These are phyloP conservation scores for Gandaritis pyraliata DNA, from an alignment of 2,888 invertebrate species.

Conservation along the genomic window DNA sequence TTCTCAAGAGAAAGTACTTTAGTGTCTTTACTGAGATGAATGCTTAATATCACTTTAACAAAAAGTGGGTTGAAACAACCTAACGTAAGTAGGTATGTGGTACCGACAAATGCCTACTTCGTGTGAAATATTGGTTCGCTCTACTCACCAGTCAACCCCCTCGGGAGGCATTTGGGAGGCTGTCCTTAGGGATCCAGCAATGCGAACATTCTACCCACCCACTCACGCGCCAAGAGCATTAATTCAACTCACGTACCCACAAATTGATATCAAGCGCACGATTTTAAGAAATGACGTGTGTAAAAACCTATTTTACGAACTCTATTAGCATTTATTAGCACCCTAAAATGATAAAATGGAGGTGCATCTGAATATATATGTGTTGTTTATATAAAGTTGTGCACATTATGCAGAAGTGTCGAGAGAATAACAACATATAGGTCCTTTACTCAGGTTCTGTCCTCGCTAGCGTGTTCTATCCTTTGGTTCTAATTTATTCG, in stretches of 20 bases:
- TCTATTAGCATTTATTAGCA: slow-evolving; percentile 59
- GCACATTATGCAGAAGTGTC: too few species aligned
- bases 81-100: slow-evolving; percentile 9
- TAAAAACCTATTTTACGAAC: slow-evolving; percentile 64
- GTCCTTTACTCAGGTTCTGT: too few species aligned
- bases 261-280: slow-evolving; percentile 73
- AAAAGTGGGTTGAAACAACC: slow-evolving; percentile 23
- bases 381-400: slow-evolving; percentile 9
- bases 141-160: slow-evolving; percentile 25
- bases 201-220: slow-evolving; percentile 44
- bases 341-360: slow-evolving; percentile 61
- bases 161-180: slow-evolving; percentile 35
- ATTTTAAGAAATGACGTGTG: slow-evolving; percentile 72
- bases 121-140: slow-evolving; percentile 40
- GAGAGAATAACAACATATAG: too few species aligned
- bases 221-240: slow-evolving; percentile 52
- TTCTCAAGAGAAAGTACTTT: slow-evolving; percentile 37
- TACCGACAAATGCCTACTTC: slow-evolving; percentile 23
- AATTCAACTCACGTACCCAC: slow-evolving; percentile 64
- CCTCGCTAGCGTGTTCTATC: too few species aligned
- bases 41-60: slow-evolving; percentile 27
- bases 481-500: too few species aligned
- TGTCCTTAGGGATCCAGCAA: slow-evolving; percentile 33
- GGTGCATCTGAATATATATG: slow-evolving; percentile 57
- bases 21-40: slow-evolving; percentile 27